Conservation (phyloP, 2,113 vertebrate species). For the Microtus ochrogaster region DNA sequence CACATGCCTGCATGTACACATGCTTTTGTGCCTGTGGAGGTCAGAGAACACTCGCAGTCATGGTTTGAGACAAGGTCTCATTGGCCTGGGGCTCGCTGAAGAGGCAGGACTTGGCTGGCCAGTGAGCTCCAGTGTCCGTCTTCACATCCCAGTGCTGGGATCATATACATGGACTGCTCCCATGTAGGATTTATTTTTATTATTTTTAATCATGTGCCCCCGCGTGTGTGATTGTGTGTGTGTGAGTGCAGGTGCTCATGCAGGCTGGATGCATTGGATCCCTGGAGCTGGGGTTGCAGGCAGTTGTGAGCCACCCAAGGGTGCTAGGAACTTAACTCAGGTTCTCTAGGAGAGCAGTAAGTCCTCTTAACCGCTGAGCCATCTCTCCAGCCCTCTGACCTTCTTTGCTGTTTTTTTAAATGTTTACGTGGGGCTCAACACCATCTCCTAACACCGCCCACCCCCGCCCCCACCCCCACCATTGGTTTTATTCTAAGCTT, state of each 20-base stretch:
- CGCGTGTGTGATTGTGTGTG: background rate
- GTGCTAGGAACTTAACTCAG: background rate
- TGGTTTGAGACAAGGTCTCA: background rate
- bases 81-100: background rate
- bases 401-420: background rate
- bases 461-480: background rate
- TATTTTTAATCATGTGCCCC: background rate
- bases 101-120: background rate
- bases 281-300: background rate
- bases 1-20: background rate
- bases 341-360: background rate
- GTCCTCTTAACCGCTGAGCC: background rate
- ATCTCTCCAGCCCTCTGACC: background rate
- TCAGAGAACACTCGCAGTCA: background rate
- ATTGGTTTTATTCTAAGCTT: background rate
- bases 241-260: too few relatives aligned
- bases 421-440: background rate
- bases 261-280: too few relatives aligned
- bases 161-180: background rate
- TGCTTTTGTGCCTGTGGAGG: background rate
- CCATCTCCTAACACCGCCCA: too few relatives aligned
- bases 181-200: background rate
- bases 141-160: too few relatives aligned
- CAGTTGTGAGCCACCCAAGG: background rate
- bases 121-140: background rate